These are phyloP conservation scores for Marasmarcha lunaedactyla DNA, from an alignment of 2,888 invertebrate species.

Conservation along the genomic window DNA sequence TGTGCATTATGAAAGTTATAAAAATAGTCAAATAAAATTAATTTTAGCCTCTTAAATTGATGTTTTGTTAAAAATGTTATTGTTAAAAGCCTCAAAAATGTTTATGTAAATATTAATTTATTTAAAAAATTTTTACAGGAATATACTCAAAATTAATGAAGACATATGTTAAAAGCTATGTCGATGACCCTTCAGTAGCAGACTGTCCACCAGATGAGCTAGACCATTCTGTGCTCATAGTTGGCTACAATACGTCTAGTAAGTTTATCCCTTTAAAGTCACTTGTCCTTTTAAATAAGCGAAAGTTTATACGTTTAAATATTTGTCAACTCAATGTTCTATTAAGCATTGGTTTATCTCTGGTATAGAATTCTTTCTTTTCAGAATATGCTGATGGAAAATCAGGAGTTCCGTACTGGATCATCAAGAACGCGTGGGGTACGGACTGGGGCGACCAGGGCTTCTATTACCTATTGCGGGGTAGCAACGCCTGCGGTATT, in stretches of 20 bases:
- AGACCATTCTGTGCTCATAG: slow-evolving; percentile 27
- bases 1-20: no score
- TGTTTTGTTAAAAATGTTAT: no score
- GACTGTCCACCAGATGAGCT: slow-evolving; percentile 19
- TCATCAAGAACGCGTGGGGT: slow-evolving; percentile 49
- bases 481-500: slow-evolving; percentile 43
- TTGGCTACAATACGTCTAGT: slow-evolving; percentile 25
- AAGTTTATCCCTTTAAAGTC: slow-evolving; percentile 11
- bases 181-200: slow-evolving; percentile 29
- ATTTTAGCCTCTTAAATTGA: no score
- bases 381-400: slow-evolving; percentile 18
- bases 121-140: no score
- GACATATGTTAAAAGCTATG: slow-evolving; percentile 14
- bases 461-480: slow-evolving; percentile 37
- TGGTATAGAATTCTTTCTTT: no score
- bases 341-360: no score
- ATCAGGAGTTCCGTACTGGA: slow-evolving; percentile 29
- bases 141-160: slow-evolving; percentile 33
- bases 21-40: no score
- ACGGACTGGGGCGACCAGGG: slow-evolving; percentile 30
- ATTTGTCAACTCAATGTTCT: no score
- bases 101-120: no score
- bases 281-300: no score
- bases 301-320: no score
- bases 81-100: no score